Evolutionary conservation across 1,140 invertebrate genomes (phyloP).

Genomic region (Physella acuta): DNA sequence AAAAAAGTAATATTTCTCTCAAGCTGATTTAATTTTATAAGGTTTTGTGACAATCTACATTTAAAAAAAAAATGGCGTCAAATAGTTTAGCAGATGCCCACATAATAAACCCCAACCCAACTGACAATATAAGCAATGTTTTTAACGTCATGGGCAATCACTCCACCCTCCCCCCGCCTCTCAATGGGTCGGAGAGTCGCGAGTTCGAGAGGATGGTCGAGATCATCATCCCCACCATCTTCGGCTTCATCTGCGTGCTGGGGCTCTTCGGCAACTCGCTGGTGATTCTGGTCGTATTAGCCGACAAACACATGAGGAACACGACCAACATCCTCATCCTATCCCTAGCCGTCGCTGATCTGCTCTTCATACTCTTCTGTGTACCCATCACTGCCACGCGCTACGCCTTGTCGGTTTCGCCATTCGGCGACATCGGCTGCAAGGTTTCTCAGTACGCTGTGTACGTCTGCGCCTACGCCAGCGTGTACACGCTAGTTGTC

Average conservation of each 20-base stretch:
- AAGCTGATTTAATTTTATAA: no score
- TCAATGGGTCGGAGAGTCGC: no score
- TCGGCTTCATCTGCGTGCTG: conserved; percentile 82
- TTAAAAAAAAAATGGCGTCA: no score
- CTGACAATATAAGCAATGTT: no score
- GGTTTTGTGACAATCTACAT: no score
- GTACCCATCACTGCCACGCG: conserved; percentile 71
- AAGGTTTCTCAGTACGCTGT: conserved; percentile 76
- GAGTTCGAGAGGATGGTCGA: conserved; percentile 38
- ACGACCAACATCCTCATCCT: conserved; percentile 89
- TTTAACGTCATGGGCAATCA: no score
- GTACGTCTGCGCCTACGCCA: conserved; percentile 84
- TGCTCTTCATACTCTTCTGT: conserved; percentile 93
- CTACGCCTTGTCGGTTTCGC: conserved; percentile 68
- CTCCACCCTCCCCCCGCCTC: no score
- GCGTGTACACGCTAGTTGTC: conserved; percentile 89
- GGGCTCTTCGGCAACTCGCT: conserved; percentile 86
- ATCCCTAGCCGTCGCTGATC: conserved; percentile 82
- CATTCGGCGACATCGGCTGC: conserved; percentile 88
- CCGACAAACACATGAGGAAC: conserved; percentile 87
- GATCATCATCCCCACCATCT: conserved; percentile 76
- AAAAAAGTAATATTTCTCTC: no score
- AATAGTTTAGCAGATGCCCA: no score
- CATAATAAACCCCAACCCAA: no score
- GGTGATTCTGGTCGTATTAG: conserved; percentile 80